Conservation (phyloP, 1,140 invertebrate genomes). For the Drosophila serrata region DNA sequence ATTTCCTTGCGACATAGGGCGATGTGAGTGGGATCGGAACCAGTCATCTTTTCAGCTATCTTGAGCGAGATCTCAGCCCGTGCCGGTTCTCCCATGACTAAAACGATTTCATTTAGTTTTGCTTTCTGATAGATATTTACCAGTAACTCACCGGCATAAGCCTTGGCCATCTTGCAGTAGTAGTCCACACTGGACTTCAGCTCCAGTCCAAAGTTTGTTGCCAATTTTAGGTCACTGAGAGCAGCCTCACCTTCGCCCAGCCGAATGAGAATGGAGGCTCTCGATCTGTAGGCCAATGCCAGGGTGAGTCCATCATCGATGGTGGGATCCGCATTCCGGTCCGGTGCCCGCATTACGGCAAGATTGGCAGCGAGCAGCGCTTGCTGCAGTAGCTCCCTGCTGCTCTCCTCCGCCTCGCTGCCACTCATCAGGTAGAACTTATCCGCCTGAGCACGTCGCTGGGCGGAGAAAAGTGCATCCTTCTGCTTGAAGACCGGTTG, state of each 20-base stretch:
- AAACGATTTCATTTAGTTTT: neutral
- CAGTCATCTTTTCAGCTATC: conserved; percentile 86
- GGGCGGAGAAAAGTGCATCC: conserved; percentile 85
- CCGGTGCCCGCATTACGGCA: conserved; percentile 88
- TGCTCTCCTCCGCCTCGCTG: conserved; percentile 30
- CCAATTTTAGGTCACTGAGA: conserved; percentile 88
- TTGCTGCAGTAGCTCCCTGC: conserved; percentile 85
- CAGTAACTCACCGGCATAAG: conserved; percentile 86
- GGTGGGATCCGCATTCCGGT: conserved; percentile 85
- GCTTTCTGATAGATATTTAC: neutral
- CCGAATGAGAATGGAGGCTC: conserved; percentile 87
- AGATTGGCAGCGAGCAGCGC: conserved; percentile 88
- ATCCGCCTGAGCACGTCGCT: conserved; percentile 85
- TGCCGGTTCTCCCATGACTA: conserved; percentile 85
- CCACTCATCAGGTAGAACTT: conserved; percentile 83
- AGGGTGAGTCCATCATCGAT: conserved; percentile 88
- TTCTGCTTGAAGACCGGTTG: conserved; percentile 86
- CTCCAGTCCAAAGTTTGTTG: conserved; percentile 87
- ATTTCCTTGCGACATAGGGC: conserved; percentile 63
- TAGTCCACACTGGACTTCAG: conserved; percentile 87
- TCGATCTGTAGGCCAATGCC: conserved; percentile 87
- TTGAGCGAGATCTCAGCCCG: conserved; percentile 87
- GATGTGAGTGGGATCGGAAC: conserved; percentile 76
- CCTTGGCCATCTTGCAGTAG: conserved; percentile 88
- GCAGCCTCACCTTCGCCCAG: conserved; percentile 86